Conservation (phyloP, 2,797 vertebrate species). For the Falco cherrug region DNA sequence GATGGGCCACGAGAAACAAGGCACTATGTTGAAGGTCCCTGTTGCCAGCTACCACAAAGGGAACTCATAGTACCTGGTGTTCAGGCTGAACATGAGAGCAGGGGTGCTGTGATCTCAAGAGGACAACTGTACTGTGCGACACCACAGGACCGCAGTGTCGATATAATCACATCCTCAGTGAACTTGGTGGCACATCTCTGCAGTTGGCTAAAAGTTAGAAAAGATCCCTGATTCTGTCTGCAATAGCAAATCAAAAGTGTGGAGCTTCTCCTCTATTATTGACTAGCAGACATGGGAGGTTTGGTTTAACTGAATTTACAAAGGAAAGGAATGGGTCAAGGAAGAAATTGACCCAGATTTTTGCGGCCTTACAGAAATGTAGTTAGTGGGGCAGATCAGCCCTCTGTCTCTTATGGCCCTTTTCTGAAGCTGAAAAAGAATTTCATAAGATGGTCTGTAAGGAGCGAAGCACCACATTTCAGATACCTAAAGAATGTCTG, state of each 20-base stretch:
- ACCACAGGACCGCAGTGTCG: background rate
- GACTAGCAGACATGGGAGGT: background rate
- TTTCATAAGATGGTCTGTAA: background rate
- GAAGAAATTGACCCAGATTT: background rate
- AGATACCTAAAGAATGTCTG: background rate
- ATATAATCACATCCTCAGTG: background rate
- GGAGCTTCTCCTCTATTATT: background rate
- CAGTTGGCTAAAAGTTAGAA: background rate
- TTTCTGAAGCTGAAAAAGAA: background rate
- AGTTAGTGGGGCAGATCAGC: background rate
- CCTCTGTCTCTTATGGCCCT: background rate
- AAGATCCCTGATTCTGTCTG: background rate
- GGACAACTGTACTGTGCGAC: rapidly evolving
- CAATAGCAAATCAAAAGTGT: background rate
- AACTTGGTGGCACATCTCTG: background rate
- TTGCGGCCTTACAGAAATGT: background rate
- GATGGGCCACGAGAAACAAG: background rate
- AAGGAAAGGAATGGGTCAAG: background rate
- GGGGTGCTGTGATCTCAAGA: background rate
- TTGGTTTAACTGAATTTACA: background rate
- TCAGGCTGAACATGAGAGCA: background rate
- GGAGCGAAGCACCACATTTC: background rate
- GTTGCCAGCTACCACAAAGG: background rate
- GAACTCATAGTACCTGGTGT: background rate
- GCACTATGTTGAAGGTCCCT: background rate